Conservation (phyloP, 2,113 vertebrate genomes). For the Podarcis cretensis region DNA sequence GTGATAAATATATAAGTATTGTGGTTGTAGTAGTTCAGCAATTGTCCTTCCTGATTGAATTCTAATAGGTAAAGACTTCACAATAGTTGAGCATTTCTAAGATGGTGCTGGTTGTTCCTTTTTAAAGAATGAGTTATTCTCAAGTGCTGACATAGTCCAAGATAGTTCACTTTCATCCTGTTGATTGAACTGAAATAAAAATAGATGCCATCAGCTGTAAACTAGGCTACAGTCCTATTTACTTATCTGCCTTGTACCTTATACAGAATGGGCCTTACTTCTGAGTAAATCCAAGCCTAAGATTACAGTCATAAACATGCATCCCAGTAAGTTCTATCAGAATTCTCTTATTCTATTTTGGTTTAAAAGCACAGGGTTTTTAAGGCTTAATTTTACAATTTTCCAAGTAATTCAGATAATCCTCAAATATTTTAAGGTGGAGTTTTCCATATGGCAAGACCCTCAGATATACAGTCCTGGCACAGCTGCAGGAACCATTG, state of each 20-base stretch:
- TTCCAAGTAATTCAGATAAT: neutral
- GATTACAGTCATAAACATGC: neutral
- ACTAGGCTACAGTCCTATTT: neutral
- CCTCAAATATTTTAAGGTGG: neutral
- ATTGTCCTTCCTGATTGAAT: neutral
- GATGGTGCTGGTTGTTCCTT: neutral
- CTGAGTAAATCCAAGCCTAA: neutral
- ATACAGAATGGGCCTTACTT: neutral
- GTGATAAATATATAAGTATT: neutral
- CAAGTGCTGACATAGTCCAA: neutral
- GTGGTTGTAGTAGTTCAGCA: neutral
- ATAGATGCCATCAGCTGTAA: neutral
- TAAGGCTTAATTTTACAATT: neutral
- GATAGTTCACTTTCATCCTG: neutral
- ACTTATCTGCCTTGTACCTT: neutral
- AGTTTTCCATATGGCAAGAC: neutral
- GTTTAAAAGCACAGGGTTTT: neutral
- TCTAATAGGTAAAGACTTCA: neutral
- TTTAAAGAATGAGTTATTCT: neutral
- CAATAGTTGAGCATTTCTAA: neutral
- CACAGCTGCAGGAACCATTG: neutral
- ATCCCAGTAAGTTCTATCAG: neutral
- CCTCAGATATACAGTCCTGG: neutral
- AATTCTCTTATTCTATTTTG: neutral
- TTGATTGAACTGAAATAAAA: neutral